These are phyloP conservation scores for Microcebus lehilahytsara DNA, from an alignment of 2,113 vertebrate species.

Conservation along the genomic window DNA sequence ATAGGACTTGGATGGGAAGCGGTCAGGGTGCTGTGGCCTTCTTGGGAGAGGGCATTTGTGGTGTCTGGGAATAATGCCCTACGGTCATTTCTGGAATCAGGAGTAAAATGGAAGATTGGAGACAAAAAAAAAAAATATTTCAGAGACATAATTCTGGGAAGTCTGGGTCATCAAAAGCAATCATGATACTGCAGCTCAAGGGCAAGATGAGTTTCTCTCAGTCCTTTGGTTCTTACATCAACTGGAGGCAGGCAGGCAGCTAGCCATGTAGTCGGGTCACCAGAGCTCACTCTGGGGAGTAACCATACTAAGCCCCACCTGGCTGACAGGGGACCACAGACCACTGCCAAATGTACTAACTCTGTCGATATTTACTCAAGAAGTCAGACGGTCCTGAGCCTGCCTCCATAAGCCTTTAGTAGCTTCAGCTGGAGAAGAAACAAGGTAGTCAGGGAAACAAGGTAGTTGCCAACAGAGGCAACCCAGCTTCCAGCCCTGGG, in stretches of 20 bases:
- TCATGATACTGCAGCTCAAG: not conserved
- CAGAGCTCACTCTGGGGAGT: not conserved
- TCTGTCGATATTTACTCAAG: not conserved
- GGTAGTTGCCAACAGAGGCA: not conserved
- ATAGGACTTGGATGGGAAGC: not conserved
- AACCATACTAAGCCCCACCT: not conserved
- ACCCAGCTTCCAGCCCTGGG: not conserved
- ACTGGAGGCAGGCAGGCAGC: not conserved
- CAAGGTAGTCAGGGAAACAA: not conserved
- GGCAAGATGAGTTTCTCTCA: not conserved
- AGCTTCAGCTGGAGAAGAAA: not conserved
- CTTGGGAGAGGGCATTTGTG: not conserved
- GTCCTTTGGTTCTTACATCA: not conserved
- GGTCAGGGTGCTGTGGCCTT: not conserved
- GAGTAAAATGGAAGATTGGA: slow-evolving; percentile 11
- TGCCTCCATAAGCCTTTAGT: not conserved
- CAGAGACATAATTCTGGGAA: not conserved
- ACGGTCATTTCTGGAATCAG: not conserved
- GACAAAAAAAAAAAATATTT: not conserved
- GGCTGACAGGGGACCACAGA: not conserved
- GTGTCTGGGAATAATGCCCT: not conserved
- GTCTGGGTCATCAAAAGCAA: not conserved
- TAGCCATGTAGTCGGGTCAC: not conserved
- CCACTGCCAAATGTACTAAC: not conserved
- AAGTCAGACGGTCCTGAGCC: not conserved